Evolutionary conservation across 2,113 vertebrate species (phyloP).

Genomic region (Dipodomys spectabilis): DNA sequence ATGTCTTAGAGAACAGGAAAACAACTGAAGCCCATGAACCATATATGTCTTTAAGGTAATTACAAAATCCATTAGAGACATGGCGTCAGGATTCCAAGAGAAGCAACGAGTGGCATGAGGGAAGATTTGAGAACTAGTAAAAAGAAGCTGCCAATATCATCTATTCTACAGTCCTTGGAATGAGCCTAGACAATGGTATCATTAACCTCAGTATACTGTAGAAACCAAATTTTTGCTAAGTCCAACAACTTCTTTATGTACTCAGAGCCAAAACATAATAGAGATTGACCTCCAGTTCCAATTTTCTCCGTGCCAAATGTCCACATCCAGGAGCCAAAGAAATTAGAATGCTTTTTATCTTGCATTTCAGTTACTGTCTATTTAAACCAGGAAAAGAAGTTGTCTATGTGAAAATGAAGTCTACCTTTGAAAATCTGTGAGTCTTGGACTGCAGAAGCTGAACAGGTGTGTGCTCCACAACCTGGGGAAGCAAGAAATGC

Average conservation of each 20-base stretch:
- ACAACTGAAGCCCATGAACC: not conserved
- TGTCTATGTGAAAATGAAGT: not conserved
- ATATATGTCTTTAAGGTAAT: not conserved
- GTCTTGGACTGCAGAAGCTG: not conserved
- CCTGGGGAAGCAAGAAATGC: not conserved
- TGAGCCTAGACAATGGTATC: not conserved
- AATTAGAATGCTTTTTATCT: not conserved
- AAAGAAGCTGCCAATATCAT: not conserved
- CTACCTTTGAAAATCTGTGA: not conserved
- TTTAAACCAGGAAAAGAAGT: not conserved
- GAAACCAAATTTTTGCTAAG: not conserved
- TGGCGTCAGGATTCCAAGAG: not conserved
- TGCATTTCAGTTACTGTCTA: not conserved
- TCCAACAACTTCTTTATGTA: not conserved
- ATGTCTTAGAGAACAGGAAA: not conserved
- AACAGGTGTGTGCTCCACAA: fast-evolving
- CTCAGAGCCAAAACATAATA: not conserved
- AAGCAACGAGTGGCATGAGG: fast-evolving
- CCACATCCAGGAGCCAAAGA: not conserved
- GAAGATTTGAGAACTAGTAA: not conserved
- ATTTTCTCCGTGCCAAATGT: not conserved
- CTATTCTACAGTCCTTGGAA: not conserved
- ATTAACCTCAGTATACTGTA: not conserved
- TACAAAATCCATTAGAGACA: not conserved
- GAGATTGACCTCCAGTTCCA: fast-evolving